Conservation (phyloP, 1,140 invertebrate species). For the Drosophila pachea region DNA sequence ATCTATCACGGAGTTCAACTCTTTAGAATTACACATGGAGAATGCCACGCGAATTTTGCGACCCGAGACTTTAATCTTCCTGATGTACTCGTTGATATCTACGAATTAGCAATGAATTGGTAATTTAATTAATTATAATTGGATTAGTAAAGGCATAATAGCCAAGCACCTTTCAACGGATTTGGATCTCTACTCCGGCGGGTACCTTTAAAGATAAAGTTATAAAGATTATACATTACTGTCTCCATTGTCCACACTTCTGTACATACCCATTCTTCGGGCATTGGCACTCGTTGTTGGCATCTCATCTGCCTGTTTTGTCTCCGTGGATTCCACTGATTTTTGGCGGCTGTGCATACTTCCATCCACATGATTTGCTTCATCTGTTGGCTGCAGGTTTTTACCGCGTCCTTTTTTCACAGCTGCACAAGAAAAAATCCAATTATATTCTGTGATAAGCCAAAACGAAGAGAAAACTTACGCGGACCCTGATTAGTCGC, state of each 20-base stretch:
- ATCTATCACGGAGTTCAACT: constrained; percentile 20
- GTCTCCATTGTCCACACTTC: not conserved
- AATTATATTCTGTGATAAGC: too few relatives aligned
- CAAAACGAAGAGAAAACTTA: too few relatives aligned
- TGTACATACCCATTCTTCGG: not conserved
- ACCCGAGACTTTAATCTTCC: constrained; percentile 29
- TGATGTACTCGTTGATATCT: constrained; percentile 51
- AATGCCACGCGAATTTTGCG: constrained; percentile 44
- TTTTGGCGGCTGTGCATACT: not conserved
- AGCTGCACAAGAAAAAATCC: not conserved
- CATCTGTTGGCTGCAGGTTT: not conserved
- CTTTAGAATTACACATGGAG: constrained; percentile 43
- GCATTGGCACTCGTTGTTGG: constrained; percentile 8
- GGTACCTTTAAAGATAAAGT: not conserved
- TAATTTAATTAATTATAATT: constrained; percentile 24
- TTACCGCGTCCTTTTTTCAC: not conserved
- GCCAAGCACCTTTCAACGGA: too few relatives aligned
- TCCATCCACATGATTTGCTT: too few relatives aligned
- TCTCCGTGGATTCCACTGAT: not conserved
- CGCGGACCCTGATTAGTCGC: too few relatives aligned
- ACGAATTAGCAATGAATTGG: not conserved
- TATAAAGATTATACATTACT: too few relatives aligned
- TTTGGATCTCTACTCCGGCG: not conserved
- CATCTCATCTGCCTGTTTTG: not conserved
- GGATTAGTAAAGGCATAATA: not conserved